phyloP scores from a whole-genome alignment of 1,140 invertebrate genomes.

The Yoshiicerus persimilis region DNA sequence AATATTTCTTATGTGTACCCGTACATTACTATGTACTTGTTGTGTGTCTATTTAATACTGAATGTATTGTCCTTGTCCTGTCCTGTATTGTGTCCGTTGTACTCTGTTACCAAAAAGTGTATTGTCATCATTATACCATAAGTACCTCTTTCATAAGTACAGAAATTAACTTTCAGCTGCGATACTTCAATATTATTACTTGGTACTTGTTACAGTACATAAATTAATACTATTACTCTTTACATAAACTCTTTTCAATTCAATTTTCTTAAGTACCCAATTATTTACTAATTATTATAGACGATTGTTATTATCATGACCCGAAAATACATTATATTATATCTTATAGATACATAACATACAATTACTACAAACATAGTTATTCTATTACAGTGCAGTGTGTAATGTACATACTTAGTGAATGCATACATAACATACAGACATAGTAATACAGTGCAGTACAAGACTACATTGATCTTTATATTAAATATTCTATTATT shows the following conservation, averaged over 20 bases:
- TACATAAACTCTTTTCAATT: background rate
- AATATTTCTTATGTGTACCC: background rate
- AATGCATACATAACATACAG: background rate
- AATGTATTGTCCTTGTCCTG: background rate
- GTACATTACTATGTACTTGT: background rate
- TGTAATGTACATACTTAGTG: background rate
- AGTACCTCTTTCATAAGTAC: slow-evolving; percentile 11
- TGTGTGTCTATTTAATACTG: too few species aligned
- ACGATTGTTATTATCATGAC: background rate
- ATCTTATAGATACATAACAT: background rate
- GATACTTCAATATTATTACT: background rate
- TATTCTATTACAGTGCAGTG: background rate
- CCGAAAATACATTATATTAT: background rate
- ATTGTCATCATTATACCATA: background rate
- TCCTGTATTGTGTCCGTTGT: background rate
- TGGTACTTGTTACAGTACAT: too few species aligned
- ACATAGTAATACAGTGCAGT: slow-evolving; percentile 10
- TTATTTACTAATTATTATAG: background rate
- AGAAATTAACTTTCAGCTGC: slow-evolving; percentile 16
- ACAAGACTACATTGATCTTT: slow-evolving; percentile 12
- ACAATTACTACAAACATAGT: background rate
- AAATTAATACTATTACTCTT: too few species aligned
- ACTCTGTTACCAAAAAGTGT: background rate
- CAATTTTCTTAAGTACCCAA: background rate
- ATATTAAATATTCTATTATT: background rate